Evolutionary conservation across 2,888 invertebrate species (phyloP), one percentile per base, ranked within the genome.

Genomic region (Eugnorisma glareosa): DNA sequence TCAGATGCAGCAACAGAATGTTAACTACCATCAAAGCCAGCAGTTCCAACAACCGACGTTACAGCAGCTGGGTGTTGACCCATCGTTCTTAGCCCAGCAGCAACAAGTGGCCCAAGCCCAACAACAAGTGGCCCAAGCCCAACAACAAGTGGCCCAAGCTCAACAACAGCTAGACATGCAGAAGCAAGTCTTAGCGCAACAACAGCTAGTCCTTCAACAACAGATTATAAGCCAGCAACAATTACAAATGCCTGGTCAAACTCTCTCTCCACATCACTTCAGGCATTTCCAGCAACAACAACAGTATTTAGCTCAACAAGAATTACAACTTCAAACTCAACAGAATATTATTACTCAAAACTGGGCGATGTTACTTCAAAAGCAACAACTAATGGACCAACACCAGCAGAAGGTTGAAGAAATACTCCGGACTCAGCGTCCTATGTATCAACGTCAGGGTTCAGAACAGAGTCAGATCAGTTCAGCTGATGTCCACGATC

Each of bases 271-370:
- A 43, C 96, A 95, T 67, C 96, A 94, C 74, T 93, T 95, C 28
- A 91, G 96, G 51, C 95, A 95, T 73, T 90, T 96, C 51, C 89
- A 89, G 35, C 96, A 96, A 85, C 95, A 96, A 66, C 97, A 97
- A 77, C 97, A 97, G 86, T 97, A 96, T 86, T 92, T 97, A 73
- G 95, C 96, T 0, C 97, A 97, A 75, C 97, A 97, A 86, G 97
- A 97, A 85, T 89, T 95, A 61, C 95, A 97, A 73, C 92, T 97
- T 28, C 97, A 97, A 75, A 95, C 96, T 28, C 97, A 97, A 81
- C 97, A 97, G 83, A 97, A 97, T 86, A 94, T 97, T 54, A 96
- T 97, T 71, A 97, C 97, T 86, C 97, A 97, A 89, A 97, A 96
- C 72, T 92, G 97, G 57, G 95, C 97, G 0, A 94, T 97, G 64